Evolutionary conservation across 2,888 invertebrate genomes (phyloP).

Genomic region (Sepiola atlantica): DNA sequence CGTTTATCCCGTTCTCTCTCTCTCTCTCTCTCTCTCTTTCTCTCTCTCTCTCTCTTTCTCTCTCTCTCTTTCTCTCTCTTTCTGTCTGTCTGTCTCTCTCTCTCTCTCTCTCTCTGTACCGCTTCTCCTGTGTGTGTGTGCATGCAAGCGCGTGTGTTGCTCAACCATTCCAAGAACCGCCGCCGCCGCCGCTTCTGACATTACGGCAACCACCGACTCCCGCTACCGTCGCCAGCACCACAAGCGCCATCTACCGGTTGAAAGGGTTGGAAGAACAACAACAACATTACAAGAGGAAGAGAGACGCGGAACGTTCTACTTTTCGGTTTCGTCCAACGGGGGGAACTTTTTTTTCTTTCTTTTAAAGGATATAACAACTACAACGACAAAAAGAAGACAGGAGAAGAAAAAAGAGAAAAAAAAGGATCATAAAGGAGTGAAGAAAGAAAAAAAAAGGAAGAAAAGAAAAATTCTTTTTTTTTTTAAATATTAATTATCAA

Average conservation of each 20-base stretch:
- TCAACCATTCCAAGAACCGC: background rate
- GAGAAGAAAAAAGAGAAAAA: background rate
- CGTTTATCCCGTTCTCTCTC: too few species aligned
- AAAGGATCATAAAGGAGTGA: background rate
- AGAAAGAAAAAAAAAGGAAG: background rate
- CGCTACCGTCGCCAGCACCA: background rate
- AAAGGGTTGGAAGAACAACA: background rate
- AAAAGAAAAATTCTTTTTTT: background rate
- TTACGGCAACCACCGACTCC: background rate
- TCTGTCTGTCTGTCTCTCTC: background rate
- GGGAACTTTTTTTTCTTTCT: slow-evolving; percentile 22
- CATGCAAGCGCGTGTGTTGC: background rate
- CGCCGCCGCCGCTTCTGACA: background rate
- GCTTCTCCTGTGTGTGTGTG: background rate
- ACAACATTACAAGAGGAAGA: background rate
- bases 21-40: too few species aligned
- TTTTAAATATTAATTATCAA: background rate
- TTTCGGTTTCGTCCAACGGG: slow-evolving; percentile 5
- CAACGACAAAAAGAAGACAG: background rate
- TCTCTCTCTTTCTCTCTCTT: background rate
- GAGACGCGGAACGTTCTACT: background rate
- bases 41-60: background rate
- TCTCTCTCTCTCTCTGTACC: background rate
- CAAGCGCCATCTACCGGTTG: background rate
- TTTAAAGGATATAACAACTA: background rate